Percentiles rank a stretch among this genome's conserved stretches.
phyloP scores from a whole-genome alignment of 2,888 invertebrate genomes.

The Gryllus longicercus region DNA sequence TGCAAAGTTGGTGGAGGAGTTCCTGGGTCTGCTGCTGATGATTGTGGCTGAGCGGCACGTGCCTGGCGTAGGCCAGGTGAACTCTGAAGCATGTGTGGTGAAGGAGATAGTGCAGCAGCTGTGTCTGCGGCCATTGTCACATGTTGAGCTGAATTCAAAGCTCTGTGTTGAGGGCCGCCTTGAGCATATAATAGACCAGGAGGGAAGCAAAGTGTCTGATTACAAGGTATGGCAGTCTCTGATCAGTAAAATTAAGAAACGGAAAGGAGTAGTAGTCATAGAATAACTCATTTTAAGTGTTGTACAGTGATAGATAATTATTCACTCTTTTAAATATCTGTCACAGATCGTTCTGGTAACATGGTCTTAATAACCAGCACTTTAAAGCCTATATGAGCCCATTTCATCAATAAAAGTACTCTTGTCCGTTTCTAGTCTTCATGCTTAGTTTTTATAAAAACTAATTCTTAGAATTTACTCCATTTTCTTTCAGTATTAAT shows the following conservation, averaged over 20 bases:
- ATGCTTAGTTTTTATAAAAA: too few relatives aligned
- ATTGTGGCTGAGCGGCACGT: constrained; percentile 68
- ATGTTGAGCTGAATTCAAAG: constrained; percentile 87
- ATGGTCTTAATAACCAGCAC: constrained; percentile 76
- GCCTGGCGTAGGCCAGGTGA: constrained; percentile 75
- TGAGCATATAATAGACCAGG: constrained; percentile 81
- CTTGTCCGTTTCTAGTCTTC: too few relatives aligned
- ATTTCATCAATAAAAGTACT: too few relatives aligned
- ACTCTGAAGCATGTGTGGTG: constrained; percentile 76
- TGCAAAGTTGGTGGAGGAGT: constrained; percentile 86
- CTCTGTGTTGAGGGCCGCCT: constrained; percentile 83
- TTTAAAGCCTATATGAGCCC: too few relatives aligned
- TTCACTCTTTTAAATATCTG: too few relatives aligned
- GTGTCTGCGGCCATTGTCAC: constrained; percentile 90
- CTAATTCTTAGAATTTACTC: too few relatives aligned
- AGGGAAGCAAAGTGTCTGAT: constrained; percentile 49
- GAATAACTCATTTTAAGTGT: too few relatives aligned
- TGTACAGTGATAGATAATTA: too few relatives aligned
- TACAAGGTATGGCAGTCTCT: too few relatives aligned
- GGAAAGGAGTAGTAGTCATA: too few relatives aligned
- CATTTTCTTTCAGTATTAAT: too few relatives aligned
- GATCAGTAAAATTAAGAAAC: too few relatives aligned
- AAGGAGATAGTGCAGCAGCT: constrained; percentile 96
- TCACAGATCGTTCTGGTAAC: constrained; percentile 56
- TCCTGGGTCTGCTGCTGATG: constrained; percentile 80